Base-by-base conservation (phyloP, 2,113 vertebrate genomes). In the Rhea pennata region DNA sequence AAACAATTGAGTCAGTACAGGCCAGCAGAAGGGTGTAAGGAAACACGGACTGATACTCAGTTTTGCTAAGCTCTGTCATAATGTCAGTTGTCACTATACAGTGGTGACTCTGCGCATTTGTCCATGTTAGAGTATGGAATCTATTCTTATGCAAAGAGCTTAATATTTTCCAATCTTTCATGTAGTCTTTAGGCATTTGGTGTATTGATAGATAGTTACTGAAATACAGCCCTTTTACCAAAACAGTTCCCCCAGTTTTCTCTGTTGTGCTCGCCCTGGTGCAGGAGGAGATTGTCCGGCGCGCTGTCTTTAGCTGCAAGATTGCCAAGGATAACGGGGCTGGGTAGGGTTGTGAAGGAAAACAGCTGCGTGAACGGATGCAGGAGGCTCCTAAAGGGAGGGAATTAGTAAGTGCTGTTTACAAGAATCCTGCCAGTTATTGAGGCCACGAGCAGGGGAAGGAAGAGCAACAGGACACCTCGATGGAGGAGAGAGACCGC, bases 371-470 rank as follows among this genome's bases (percentile, higher is more conserved):
- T 58, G 7, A 0, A 31, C 6, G 15, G 92, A 76, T 70, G 84
- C 86, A 79, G 85, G 90, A 94, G 92, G 73, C 96, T 96, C 86
- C 70, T 69, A 31, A 44, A 94, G 88, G 92, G 80, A 50, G 88
- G 53, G 15, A 84, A 84, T 93, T 84, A 72, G 51, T 77, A 75
- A 87, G 88, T 93, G 91, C 66, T 62, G 1, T 20, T 75, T 70
- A 72, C 42, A 20, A 69, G 36, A 48, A 14, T 36, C 92, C 44
- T 91, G 85, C 86, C 93, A 84, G 84, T 36, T 84, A 62, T 9
- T 95, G 92, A 84, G 93, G 92, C 96, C 44, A 0, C 40, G 70
- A 93, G 53, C 56, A 79, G 74, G 93, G 88, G 62, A 90, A 69
- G 83, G 61, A 95, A 88, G 42, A 84, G 62, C 53, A 87, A 1